Conservation (phyloP, 2,113 vertebrate species). For the Columbina picui region DNA sequence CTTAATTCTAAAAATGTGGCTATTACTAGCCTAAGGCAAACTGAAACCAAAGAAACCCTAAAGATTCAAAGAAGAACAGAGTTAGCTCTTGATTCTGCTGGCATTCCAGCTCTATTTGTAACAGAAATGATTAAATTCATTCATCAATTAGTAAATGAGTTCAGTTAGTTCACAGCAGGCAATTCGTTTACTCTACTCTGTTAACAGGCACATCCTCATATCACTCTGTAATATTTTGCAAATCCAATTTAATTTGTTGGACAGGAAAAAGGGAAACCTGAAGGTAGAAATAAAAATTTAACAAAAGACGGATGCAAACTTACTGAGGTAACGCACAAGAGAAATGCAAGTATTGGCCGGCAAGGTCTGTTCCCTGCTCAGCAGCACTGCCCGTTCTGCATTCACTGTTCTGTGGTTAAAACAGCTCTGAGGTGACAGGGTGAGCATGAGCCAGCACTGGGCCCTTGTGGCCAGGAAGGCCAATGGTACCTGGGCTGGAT, state of each 20-base stretch:
- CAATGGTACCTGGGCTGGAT: no score
- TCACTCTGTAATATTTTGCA: not conserved
- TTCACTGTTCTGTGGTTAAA: not conserved
- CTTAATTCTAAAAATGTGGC: not conserved
- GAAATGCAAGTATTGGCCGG: not conserved
- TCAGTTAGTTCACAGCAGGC: not conserved
- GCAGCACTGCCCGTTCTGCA: not conserved
- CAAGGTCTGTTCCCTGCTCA: not conserved
- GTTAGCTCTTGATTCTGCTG: not conserved
- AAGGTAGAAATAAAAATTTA: not conserved
- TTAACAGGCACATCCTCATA: not conserved
- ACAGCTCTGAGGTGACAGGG: not conserved
- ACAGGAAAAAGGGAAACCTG: not conserved
- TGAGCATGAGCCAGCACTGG: no score
- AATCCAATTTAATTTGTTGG: not conserved
- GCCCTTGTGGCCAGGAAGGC: no score
- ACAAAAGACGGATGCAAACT: not conserved
- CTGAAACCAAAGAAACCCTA: not conserved
- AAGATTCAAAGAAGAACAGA: not conserved
- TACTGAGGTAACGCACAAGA: not conserved
- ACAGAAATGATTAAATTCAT: conserved; percentile 28
- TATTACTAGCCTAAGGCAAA: not conserved
- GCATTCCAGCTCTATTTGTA: not conserved
- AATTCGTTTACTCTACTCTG: not conserved
- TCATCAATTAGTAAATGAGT: conserved; percentile 35